A percentile compares a stretch with the other conserved stretches of the same genome.
These are phyloP conservation scores for Propithecus perrieri DNA, from an alignment of 2,797 vertebrate species.

Conservation along the genomic window DNA sequence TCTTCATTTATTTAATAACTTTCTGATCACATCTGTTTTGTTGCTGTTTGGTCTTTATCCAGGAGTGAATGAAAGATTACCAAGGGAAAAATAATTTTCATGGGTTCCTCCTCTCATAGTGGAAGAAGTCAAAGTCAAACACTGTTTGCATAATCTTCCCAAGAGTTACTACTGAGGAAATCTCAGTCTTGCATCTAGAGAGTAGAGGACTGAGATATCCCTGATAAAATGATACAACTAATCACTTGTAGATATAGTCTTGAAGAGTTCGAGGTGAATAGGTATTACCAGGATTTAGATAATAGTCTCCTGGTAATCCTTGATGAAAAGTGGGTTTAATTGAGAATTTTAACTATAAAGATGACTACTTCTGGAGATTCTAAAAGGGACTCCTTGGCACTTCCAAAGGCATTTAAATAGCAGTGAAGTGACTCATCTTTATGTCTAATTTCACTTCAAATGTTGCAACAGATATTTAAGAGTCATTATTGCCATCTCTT, in stretches of 20 bases:
- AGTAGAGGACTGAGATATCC: neutral
- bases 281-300: neutral
- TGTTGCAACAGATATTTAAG: neutral
- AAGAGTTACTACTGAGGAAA: neutral
- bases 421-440: neutral
- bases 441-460: conserved; percentile 28
- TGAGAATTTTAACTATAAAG: conserved; percentile 31
- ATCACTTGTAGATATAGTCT: neutral
- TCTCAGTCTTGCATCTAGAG: neutral
- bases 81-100: neutral
- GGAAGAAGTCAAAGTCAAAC: neutral
- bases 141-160: neutral
- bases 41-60: neutral
- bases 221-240: neutral
- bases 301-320: neutral
- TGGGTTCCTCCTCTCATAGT: neutral
- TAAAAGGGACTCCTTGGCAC: neutral
- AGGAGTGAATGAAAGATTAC: neutral
- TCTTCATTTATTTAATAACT: neutral
- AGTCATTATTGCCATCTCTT: neutral
- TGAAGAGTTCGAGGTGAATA: neutral
- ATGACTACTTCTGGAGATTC: neutral
- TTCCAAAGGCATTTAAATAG: conserved; percentile 6
- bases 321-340: neutral
- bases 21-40: neutral